These are phyloP conservation scores for Lamprotornis superbus DNA, from an alignment of 2,113 vertebrate species.

Conservation along the genomic window DNA sequence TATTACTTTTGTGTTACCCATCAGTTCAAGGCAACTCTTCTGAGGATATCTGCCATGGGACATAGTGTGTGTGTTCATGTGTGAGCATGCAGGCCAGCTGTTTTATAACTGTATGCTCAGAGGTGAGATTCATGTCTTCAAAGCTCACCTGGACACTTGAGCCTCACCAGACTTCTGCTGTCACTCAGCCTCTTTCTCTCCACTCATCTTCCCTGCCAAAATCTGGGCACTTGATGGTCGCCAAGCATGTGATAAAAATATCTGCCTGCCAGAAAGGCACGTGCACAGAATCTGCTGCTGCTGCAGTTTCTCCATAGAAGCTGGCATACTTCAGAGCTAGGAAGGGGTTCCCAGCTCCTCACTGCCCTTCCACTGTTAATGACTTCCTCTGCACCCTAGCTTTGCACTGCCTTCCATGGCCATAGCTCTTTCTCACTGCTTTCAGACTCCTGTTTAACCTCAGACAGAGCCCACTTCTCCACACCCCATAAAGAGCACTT, in stretches of 20 bases:
- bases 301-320: background rate
- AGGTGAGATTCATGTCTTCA: background rate
- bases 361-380: background rate
- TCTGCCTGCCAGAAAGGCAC: background rate
- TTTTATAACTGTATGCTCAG: background rate
- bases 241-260: background rate
- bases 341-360: background rate
- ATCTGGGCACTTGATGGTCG: accelerated
- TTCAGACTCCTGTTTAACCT: background rate
- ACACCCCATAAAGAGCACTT: background rate
- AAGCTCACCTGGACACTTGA: background rate
- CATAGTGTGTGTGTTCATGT: background rate
- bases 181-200: background rate
- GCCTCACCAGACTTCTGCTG: background rate
- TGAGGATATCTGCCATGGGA: background rate
- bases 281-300: background rate
- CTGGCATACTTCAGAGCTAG: background rate
- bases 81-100: background rate
- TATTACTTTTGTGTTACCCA: background rate
- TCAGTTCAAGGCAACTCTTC: background rate
- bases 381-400: background rate
- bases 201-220: background rate
- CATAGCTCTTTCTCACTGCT: background rate
- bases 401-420: background rate
- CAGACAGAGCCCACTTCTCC: background rate